phyloP scores from a whole-genome alignment of 2,888 invertebrate species.

The Andricus quercusramuli region DNA sequence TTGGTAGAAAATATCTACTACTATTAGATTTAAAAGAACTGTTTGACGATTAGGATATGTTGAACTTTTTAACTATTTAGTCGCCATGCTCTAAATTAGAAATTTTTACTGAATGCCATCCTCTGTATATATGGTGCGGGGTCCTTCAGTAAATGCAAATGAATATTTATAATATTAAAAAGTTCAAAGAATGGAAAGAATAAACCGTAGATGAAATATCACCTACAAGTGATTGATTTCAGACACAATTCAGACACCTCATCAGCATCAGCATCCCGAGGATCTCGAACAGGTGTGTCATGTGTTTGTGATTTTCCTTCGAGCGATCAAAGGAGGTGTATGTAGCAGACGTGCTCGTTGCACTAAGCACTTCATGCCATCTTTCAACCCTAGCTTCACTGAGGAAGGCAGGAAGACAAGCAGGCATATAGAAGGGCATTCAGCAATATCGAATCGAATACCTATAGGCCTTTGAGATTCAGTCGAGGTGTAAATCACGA shows the following conservation, averaged over 20 bases:
- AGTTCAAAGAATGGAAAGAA: not conserved
- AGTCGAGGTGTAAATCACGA: slow-evolving; percentile 62
- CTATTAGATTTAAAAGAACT: too few species aligned
- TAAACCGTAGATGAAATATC: not conserved
- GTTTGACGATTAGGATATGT: too few species aligned
- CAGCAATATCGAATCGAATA: slow-evolving; percentile 33
- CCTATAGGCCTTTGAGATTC: slow-evolving; percentile 47
- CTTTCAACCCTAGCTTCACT: slow-evolving; percentile 11
- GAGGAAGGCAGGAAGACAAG: not conserved
- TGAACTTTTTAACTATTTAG: too few species aligned
- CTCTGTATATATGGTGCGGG: too few species aligned
- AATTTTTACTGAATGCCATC: too few species aligned
- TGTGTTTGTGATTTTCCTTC: slow-evolving; percentile 19
- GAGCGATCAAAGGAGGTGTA: slow-evolving; percentile 6
- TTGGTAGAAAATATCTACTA: too few species aligned
- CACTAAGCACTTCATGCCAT: slow-evolving; percentile 28
- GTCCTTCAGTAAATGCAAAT: too few species aligned
- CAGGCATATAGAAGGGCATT: not conserved
- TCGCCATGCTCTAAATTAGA: too few species aligned
- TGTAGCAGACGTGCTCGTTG: slow-evolving; percentile 9
- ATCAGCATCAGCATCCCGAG: not conserved
- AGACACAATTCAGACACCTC: not conserved
- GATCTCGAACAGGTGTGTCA: slow-evolving; percentile 22
- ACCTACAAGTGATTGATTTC: slow-evolving; percentile 11
- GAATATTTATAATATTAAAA: too few species aligned